Evolutionary conservation across 2,797 vertebrate species (phyloP).

Genomic region (Pterois miles): DNA sequence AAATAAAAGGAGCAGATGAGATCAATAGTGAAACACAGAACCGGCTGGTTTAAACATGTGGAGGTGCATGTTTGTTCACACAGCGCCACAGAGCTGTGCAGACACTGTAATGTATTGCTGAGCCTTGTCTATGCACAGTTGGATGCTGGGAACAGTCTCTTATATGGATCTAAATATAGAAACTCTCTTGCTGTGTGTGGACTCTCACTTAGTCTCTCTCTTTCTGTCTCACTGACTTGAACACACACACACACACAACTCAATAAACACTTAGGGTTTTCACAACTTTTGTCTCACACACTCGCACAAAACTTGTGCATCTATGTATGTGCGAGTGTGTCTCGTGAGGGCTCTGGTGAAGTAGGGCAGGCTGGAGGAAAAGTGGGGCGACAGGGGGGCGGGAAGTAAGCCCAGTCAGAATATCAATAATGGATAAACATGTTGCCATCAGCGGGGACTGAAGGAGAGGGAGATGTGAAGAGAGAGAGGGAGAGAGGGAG

Average conservation of each 20-base stretch:
- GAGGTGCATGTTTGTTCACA: not conserved
- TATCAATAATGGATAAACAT: slow-evolving; percentile 83
- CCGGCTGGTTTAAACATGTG: not conserved
- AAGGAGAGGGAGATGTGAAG: slow-evolving; percentile 49
- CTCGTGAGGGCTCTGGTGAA: slow-evolving; percentile 73
- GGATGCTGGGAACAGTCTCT: slow-evolving; percentile 66
- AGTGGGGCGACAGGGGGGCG: slow-evolving; percentile 75
- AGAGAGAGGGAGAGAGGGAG: slow-evolving; percentile 8
- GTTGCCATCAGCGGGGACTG: slow-evolving; percentile 70
- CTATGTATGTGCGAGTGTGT: slow-evolving; percentile 42
- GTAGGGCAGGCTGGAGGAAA: slow-evolving; percentile 77
- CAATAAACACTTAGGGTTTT: slow-evolving; percentile 60
- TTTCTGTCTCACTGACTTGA: slow-evolving; percentile 59
- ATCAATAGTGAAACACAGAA: not conserved
- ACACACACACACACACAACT: slow-evolving; percentile 47
- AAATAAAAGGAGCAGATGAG: slow-evolving; percentile 3
- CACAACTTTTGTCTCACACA: slow-evolving; percentile 59
- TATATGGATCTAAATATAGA: slow-evolving; percentile 76
- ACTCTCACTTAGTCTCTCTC: slow-evolving; percentile 62
- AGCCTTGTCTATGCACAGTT: slow-evolving; percentile 52
- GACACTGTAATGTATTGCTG: slow-evolving; percentile 53
- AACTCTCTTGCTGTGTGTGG: slow-evolving; percentile 54
- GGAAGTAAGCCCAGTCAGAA: slow-evolving; percentile 73
- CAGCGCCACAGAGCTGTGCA: not conserved
- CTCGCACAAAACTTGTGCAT: slow-evolving; percentile 42